Evolutionary conservation across 1,140 invertebrate genomes (phyloP).

Genomic region (Subanguina moxae): DNA sequence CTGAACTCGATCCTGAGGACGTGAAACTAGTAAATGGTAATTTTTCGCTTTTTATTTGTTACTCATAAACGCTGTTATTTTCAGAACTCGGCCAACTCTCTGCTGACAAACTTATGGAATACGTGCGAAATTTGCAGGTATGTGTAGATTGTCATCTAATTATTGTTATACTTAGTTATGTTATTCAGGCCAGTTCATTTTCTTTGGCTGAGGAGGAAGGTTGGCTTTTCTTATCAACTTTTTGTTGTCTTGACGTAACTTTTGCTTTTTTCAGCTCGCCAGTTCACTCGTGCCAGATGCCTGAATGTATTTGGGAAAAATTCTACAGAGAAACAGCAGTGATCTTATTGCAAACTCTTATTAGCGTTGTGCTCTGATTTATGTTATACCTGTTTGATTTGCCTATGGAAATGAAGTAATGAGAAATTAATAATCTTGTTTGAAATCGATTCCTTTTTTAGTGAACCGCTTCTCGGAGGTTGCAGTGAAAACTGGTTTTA

Average conservation of each 20-base stretch:
- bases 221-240: background rate
- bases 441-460: too few relatives aligned
- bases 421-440: too few relatives aligned
- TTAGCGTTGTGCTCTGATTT: too few relatives aligned
- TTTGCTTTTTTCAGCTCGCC: constrained; percentile 21
- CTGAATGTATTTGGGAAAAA: constrained; percentile 27
- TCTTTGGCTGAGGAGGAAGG: constrained; percentile 34
- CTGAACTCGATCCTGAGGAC: constrained; percentile 41
- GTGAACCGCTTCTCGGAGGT: too few relatives aligned
- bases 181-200: constrained; percentile 16
- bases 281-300: constrained; percentile 35
- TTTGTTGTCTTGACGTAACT: too few relatives aligned
- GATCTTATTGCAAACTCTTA: too few relatives aligned
- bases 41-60: constrained; percentile 6
- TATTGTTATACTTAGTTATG: constrained; percentile 13
- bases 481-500: too few relatives aligned
- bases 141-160: constrained; percentile 3
- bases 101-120: constrained; percentile 45
- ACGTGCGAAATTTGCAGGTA: constrained; percentile 34
- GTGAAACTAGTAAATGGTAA: constrained; percentile 42
- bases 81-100: constrained; percentile 42
- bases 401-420: too few relatives aligned
- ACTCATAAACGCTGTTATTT: background rate
- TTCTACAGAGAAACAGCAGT: background rate
- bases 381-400: background rate